phyloP scores from a whole-genome alignment of 1,140 invertebrate genomes.

The Caenorhabditis inopinata region DNA sequence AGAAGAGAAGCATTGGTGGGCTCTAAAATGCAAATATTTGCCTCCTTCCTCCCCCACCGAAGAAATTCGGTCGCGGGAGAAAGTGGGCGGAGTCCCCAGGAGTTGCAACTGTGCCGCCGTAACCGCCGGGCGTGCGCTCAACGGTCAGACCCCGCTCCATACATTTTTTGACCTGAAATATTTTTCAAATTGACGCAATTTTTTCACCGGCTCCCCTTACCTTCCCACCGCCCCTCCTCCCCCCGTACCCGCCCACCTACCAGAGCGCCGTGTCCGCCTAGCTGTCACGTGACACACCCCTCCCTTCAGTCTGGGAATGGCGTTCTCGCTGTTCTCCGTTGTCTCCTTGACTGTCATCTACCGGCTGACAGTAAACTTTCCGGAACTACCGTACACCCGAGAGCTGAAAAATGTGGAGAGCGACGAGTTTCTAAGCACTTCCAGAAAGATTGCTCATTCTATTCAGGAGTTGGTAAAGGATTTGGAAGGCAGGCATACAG shows the following conservation, averaged over 20 bases:
- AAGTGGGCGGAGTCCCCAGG: not conserved
- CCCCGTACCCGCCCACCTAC: not conserved
- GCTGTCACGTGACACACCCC: too few species aligned
- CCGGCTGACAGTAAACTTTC: slow-evolving; percentile 49
- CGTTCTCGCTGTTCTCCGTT: slow-evolving; percentile 40
- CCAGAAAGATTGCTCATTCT: slow-evolving; percentile 32
- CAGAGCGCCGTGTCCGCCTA: too few species aligned
- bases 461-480: slow-evolving; percentile 35
- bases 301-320: not conserved
- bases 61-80: not conserved
- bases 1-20: not conserved
- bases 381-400: slow-evolving; percentile 49
- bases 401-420: slow-evolving; percentile 38
- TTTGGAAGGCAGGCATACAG: slow-evolving; percentile 41
- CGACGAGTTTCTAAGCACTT: slow-evolving; percentile 39
- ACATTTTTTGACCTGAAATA: not conserved
- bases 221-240: not conserved
- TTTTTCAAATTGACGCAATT: not conserved
- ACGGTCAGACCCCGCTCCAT: not conserved
- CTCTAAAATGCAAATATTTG: slow-evolving; percentile 32
- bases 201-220: not conserved
- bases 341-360: slow-evolving; percentile 46
- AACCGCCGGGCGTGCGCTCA: too few species aligned
- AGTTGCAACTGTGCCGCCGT: not conserved
- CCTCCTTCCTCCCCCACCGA: not conserved